Percentiles rank a stretch among this genome's conserved stretches.
Evolutionary conservation across 2,113 vertebrate species (phyloP).

Genomic region (Catharus minimus): DNA sequence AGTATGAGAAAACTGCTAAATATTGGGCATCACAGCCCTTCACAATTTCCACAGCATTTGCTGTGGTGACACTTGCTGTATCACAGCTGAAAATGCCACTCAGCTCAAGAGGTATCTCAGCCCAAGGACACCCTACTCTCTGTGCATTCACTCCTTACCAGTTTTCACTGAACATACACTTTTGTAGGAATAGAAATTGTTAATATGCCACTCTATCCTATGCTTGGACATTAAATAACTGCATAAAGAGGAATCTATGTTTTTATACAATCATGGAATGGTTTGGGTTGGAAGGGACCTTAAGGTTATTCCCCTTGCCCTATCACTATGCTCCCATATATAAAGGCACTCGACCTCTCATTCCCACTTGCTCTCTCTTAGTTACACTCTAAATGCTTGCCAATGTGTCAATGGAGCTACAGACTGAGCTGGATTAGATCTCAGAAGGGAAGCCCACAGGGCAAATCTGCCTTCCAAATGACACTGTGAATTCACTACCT

Average conservation of each 20-base stretch:
- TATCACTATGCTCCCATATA: accelerated
- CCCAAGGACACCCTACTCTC: neutral
- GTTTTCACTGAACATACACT: accelerated
- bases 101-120: neutral
- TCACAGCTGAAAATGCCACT: neutral
- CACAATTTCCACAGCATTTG: neutral
- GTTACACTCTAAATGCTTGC: neutral
- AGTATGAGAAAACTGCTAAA: neutral
- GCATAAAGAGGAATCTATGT: neutral
- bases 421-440: neutral
- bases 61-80: neutral
- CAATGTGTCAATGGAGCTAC: neutral
- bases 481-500: neutral
- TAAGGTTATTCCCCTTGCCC: neutral
- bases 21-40: neutral
- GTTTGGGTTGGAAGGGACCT: neutral
- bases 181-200: neutral
- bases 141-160: neutral
- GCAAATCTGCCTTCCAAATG: neutral
- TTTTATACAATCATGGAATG: neutral
- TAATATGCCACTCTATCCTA: neutral
- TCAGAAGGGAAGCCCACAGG: neutral
- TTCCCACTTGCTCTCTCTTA: neutral
- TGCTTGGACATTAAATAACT: neutral
- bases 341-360: neutral